These are phyloP conservation scores for Polypedilum pembai DNA, from an alignment of 1,140 invertebrate genomes.

Conservation along the genomic window DNA sequence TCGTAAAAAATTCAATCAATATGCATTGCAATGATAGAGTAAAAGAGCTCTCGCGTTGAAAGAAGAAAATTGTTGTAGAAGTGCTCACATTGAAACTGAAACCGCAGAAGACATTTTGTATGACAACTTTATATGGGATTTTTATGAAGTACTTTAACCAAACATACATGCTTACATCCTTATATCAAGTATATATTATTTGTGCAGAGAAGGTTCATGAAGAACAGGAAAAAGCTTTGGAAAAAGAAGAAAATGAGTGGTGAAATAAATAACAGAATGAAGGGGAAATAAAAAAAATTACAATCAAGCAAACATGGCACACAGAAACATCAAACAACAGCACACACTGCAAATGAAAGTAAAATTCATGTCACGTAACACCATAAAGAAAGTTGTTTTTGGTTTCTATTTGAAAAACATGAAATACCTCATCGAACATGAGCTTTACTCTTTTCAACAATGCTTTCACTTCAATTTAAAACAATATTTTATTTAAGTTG, in stretches of 20 bases:
- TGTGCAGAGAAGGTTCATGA: background rate
- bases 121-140: conserved; percentile 12
- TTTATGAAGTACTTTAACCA: background rate
- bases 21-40: conserved; percentile 12
- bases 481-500: too few relatives aligned
- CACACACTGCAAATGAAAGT: background rate
- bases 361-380: background rate
- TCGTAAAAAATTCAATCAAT: conserved; percentile 16
- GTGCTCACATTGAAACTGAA: background rate
- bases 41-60: background rate
- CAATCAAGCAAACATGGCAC: background rate
- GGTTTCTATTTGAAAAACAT: background rate
- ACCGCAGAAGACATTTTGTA: too few relatives aligned
- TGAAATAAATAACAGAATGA: conserved; percentile 19
- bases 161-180: background rate
- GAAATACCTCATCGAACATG: background rate
- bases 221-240: background rate
- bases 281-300: background rate
- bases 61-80: background rate
- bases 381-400: conserved; percentile 3
- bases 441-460: background rate
- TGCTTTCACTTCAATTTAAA: background rate
- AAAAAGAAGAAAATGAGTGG: background rate
- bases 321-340: background rate
- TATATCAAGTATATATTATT: background rate